Evolutionary conservation across 2,797 vertebrate species (phyloP), one percentile per base, ranked within the genome.

Genomic region (Synanceia verrucosa): DNA sequence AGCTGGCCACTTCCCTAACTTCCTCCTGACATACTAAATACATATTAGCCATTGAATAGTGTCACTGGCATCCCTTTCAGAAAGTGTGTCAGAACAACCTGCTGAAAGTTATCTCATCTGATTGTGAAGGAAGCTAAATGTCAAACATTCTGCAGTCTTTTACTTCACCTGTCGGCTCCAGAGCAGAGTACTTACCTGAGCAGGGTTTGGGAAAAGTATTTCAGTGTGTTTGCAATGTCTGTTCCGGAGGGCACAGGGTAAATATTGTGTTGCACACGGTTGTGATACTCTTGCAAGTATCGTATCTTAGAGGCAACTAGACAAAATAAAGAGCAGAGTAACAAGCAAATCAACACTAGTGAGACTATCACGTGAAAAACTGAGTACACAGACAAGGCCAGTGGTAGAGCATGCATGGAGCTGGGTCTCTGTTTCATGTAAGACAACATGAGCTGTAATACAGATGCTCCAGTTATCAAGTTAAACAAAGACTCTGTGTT

Each of bases 141-240:
- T 83, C 59, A 85, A 79, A 85, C 76, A 91, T 74, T 89, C 65
- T 89, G 63, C 55, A 82, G 55, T 83, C 76, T 90, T 72, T 83
- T 92, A 92, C 89, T 85, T 93, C 88, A 93, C 92, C 94, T 94
- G 91, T 90, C 76, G 80, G 80, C 83, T 92, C 86, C 84, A 84
- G 90, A 89, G 89, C 91, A 75, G 91, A 81, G 90, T 93, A 95
- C 98, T 99, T 99, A 99, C 98, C 98, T 99, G 95, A 99, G 95
- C 88, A 99, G 95, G 10, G 97, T 99, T 93, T 99, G 98, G 93
- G 98, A 99, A 96, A 99, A 99, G 94, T 99, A 99, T 95, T 99
- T 99, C 97, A 99, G 94, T 93, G 98, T 99, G 95, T 99, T 99
- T 95, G 98, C 98, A 94, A 99, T 99, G 94, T 99, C 98, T 93